These are phyloP conservation scores for Dinoponera quadriceps DNA, from an alignment of 1,140 invertebrate species.

Conservation along the genomic window DNA sequence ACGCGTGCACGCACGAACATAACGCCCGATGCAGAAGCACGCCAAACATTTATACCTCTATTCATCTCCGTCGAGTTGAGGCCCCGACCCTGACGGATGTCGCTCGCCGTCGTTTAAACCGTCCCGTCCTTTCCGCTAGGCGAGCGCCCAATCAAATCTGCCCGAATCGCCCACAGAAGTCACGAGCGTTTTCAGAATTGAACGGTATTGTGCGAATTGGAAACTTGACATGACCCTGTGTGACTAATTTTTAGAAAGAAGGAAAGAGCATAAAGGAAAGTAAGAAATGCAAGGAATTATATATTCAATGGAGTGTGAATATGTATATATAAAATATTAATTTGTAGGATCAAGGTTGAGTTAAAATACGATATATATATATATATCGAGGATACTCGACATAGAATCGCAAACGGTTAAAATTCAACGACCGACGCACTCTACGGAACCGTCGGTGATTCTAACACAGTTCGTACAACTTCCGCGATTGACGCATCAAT, in stretches of 20 bases:
- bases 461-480: too few species aligned
- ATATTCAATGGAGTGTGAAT: too few species aligned
- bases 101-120: slow-evolving; percentile 45
- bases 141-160: not conserved
- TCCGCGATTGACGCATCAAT: not conserved
- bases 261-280: too few species aligned
- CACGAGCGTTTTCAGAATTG: not conserved
- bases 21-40: slow-evolving; percentile 48
- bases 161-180: slow-evolving; percentile 16
- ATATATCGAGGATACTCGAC: too few species aligned
- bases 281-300: too few species aligned
- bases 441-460: too few species aligned
- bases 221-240: too few species aligned
- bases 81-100: slow-evolving; percentile 40
- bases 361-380: too few species aligned
- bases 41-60: slow-evolving; percentile 59
- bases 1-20: slow-evolving; percentile 30
- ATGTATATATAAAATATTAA: too few species aligned
- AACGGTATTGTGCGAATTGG: not conserved
- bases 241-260: not conserved
- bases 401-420: too few species aligned
- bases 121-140: slow-evolving; percentile 7
- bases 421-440: too few species aligned
- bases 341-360: too few species aligned
- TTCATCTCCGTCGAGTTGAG: slow-evolving; percentile 51